phyloP scores from a whole-genome alignment of 1,140 invertebrate genomes.

The Charaxes varanes region DNA sequence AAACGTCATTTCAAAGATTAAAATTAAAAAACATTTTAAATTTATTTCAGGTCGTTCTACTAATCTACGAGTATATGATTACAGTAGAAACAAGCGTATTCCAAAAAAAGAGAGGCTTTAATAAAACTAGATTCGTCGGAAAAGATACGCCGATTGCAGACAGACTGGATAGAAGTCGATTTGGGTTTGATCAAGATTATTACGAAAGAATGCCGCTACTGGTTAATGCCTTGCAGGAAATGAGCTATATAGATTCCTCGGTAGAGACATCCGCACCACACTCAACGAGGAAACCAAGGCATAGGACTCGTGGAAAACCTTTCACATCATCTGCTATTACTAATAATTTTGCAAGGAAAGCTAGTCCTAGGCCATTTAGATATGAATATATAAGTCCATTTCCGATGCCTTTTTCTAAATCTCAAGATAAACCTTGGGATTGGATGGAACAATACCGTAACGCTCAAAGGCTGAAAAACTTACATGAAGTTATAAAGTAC shows the following conservation, averaged over 20 bases:
- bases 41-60: conserved; percentile 62
- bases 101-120: conserved; percentile 39
- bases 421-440: conserved; percentile 33
- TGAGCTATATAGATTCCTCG: conserved; percentile 38
- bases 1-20: not conserved
- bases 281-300: conserved; percentile 18
- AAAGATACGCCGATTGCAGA: conserved; percentile 47
- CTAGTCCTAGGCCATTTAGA: conserved; percentile 56
- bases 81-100: conserved; percentile 59
- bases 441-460: conserved; percentile 63
- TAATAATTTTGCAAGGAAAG: conserved; percentile 36
- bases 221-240: conserved; percentile 62
- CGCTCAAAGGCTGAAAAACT: conserved; percentile 58
- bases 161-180: conserved; percentile 50
- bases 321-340: conserved; percentile 4
- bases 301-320: conserved; percentile 1
- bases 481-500: conserved; percentile 62
- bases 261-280: conserved; percentile 23
- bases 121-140: conserved; percentile 25
- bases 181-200: conserved; percentile 66
- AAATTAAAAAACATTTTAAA: conserved; percentile 3
- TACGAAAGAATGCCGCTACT: conserved; percentile 64
- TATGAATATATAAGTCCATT: conserved; percentile 54
- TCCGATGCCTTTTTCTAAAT: conserved; percentile 56
- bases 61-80: conserved; percentile 67